These are phyloP conservation scores for Plebejus argus DNA, from an alignment of 2,888 invertebrate genomes.

Conservation along the genomic window DNA sequence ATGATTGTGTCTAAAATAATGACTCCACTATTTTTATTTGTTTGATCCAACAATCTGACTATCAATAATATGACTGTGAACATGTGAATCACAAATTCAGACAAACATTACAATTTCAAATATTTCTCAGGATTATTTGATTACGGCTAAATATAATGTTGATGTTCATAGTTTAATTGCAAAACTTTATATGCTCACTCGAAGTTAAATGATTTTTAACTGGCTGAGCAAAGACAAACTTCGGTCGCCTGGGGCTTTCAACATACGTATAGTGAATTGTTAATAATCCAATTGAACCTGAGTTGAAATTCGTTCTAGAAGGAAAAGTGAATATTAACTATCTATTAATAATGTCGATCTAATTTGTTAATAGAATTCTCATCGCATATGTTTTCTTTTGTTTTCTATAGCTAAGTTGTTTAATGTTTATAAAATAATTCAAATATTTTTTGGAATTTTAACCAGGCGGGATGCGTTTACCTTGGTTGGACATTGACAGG, in stretches of 20 bases:
- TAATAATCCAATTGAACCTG: constrained; percentile 17
- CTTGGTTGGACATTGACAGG: no score
- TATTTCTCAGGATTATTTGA: background rate
- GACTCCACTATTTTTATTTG: no score
- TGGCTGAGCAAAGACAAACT: constrained; percentile 19
- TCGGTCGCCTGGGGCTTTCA: background rate
- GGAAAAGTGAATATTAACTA: background rate
- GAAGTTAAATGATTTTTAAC: constrained; percentile 17
- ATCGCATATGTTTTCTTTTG: background rate
- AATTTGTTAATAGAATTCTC: background rate
- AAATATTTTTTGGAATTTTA: no score
- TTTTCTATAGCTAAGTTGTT: background rate
- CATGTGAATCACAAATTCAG: no score
- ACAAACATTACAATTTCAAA: background rate
- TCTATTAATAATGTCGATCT: background rate
- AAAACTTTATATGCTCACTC: constrained; percentile 12
- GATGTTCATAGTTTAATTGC: constrained; percentile 17
- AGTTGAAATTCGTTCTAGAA: background rate
- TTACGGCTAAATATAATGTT: background rate
- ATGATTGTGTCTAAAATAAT: no score
- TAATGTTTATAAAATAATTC: no score
- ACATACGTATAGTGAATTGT: constrained; percentile 16
- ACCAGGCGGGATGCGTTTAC: no score
- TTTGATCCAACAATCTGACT: no score
- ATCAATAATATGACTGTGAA: no score